Percentiles rank a stretch among this genome's conserved stretches.
phyloP scores from a whole-genome alignment of 2,797 vertebrate species.

The Anguilla pacifica region DNA sequence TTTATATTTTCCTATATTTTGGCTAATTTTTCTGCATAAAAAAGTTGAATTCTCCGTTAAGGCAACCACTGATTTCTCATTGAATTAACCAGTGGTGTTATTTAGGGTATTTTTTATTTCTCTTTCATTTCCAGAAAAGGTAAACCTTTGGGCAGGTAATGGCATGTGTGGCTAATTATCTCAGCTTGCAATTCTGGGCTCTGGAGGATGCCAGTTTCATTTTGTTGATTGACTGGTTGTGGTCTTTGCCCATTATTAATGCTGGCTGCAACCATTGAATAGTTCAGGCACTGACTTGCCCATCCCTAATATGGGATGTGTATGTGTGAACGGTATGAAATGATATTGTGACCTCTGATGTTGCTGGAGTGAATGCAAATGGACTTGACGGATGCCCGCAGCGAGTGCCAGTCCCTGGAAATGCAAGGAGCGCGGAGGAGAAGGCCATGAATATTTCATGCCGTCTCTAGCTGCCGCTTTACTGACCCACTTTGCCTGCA shows the following conservation, averaged over 20 bases:
- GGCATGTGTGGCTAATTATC: too few species aligned
- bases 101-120: not conserved
- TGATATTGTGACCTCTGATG: not conserved
- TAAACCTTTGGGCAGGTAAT: not conserved
- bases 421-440: constrained; percentile 7
- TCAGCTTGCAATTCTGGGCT: not conserved
- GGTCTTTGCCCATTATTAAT: not conserved
- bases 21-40: too few species aligned
- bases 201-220: not conserved
- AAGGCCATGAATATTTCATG: constrained; percentile 11
- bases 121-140: not conserved
- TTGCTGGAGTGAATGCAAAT: not conserved
- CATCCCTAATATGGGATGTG: not conserved
- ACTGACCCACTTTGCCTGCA: constrained; percentile 25
- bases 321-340: too few species aligned
- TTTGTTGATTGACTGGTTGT: not conserved
- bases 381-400: not conserved
- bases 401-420: not conserved
- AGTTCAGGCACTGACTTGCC: not conserved
- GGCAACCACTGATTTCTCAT: not conserved
- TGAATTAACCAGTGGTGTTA: not conserved
- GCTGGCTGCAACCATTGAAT: not conserved
- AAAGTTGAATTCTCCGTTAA: too few species aligned
- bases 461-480: constrained; percentile 7
- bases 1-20: too few species aligned